These are phyloP conservation scores for Cryptocephalus primarius DNA, from an alignment of 2,888 invertebrate species.

Conservation along the genomic window DNA sequence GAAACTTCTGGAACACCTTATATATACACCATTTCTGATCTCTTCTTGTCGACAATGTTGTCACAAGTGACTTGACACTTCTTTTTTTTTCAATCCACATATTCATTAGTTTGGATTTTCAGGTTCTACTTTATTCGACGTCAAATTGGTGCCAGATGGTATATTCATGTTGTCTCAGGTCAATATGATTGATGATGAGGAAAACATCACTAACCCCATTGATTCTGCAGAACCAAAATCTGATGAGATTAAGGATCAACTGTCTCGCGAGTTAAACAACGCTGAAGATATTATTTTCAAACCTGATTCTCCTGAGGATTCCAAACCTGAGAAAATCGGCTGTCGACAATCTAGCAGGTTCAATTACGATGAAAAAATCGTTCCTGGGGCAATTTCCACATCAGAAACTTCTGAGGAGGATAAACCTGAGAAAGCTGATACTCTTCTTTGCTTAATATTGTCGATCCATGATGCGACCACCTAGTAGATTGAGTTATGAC, in stretches of 20 bases:
- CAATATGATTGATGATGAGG: too few species aligned
- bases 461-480: neutral
- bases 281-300: too few species aligned
- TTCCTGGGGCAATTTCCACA: neutral
- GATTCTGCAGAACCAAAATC: neutral
- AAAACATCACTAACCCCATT: neutral
- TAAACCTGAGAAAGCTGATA: neutral
- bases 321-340: too few species aligned
- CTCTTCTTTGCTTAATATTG: neutral
- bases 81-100: too few species aligned
- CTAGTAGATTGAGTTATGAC: neutral
- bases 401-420: neutral
- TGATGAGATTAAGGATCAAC: too few species aligned
- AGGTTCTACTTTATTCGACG: constrained; percentile 23
- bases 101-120: constrained; percentile 4
- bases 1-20: too few species aligned
- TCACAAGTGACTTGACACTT: too few species aligned
- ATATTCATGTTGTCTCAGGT: too few species aligned
- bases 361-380: neutral
- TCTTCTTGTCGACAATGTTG: too few species aligned
- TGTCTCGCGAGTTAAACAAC: too few species aligned
- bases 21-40: too few species aligned
- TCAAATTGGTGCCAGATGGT: constrained; percentile 24
- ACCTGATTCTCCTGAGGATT: too few species aligned
- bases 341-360: neutral